Evolutionary conservation across 2,113 vertebrate species (phyloP).

Genomic region (Callaeas wilsoni): DNA sequence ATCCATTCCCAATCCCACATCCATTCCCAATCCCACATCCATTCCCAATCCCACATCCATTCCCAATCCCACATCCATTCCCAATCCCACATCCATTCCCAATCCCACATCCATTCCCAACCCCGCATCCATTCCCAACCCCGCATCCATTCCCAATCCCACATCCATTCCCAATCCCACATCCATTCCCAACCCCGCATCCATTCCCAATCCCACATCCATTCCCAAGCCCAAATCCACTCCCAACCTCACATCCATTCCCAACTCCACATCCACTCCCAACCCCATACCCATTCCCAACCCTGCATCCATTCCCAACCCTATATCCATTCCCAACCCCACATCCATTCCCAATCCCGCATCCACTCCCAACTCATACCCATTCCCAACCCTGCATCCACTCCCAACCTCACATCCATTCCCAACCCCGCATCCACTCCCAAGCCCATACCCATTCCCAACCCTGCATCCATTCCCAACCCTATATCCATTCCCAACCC

Average conservation of each 20-base stretch:
- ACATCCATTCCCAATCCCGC: rapidly evolving
- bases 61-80: rapidly evolving
- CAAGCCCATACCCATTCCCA: background rate
- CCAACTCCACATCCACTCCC: background rate
- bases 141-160: rapidly evolving
- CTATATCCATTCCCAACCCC: rapidly evolving
- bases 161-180: background rate
- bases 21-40: background rate
- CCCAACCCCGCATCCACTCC: background rate
- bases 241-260: background rate
- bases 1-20: background rate
- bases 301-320: rapidly evolving
- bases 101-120: rapidly evolving
- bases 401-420: background rate
- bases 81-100: rapidly evolving
- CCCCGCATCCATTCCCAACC: rapidly evolving
- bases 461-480: background rate
- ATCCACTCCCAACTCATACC: rapidly evolving
- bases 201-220: background rate
- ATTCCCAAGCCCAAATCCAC: background rate
- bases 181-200: rapidly evolving
- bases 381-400: rapidly evolving
- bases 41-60: background rate
- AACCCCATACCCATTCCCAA: rapidly evolving
- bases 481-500: rapidly evolving